Percentiles rank a stretch among this genome's conserved stretches.
Conservation (phyloP, 2,888 invertebrate species). For the Orthosia gothica region DNA sequence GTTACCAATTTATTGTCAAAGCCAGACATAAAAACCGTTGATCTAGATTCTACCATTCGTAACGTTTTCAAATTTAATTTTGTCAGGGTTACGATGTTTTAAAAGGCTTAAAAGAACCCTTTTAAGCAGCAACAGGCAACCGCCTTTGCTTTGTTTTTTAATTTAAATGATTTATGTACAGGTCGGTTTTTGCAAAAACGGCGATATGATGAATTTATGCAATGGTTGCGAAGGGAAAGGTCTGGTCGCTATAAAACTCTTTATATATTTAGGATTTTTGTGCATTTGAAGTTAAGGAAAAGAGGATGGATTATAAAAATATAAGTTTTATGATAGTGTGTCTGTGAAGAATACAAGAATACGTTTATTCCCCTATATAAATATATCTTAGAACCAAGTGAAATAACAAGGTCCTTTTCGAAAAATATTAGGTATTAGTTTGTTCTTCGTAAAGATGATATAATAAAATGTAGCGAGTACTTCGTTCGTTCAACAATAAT, state of each 20-base stretch:
- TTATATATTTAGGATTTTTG: conserved; percentile 7
- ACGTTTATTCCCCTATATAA: conserved; percentile 16
- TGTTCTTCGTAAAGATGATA: too few relatives aligned
- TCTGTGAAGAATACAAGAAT: conserved; percentile 2
- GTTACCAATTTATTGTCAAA: conserved; percentile 42
- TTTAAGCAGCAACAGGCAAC: too few relatives aligned
- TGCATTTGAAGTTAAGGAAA: not conserved
- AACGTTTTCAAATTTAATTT: conserved; percentile 56
- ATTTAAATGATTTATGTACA: conserved; percentile 52
- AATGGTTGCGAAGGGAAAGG: conserved; percentile 7
- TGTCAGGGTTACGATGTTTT: conserved; percentile 31
- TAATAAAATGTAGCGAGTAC: too few relatives aligned
- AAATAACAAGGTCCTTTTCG: conserved; percentile 30
- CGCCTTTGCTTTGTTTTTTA: conserved; percentile 41
- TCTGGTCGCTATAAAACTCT: conserved; percentile 15
- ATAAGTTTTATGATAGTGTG: conserved; percentile 20
- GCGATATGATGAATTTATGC: conserved; percentile 46
- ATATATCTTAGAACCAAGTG: conserved; percentile 5
- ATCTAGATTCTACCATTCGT: conserved; percentile 41
- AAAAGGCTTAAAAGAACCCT: conserved; percentile 54
- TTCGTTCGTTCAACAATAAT: conserved; percentile 10
- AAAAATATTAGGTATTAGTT: conserved; percentile 26
- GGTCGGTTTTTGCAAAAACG: conserved; percentile 32
- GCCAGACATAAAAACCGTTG: conserved; percentile 38
- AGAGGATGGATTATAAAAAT: conserved; percentile 24